Evolutionary conservation across 30 jellyfish, hydroid and myxozoan genomes (phyloP).

Genomic region (Haliclystus octoradiatus): DNA sequence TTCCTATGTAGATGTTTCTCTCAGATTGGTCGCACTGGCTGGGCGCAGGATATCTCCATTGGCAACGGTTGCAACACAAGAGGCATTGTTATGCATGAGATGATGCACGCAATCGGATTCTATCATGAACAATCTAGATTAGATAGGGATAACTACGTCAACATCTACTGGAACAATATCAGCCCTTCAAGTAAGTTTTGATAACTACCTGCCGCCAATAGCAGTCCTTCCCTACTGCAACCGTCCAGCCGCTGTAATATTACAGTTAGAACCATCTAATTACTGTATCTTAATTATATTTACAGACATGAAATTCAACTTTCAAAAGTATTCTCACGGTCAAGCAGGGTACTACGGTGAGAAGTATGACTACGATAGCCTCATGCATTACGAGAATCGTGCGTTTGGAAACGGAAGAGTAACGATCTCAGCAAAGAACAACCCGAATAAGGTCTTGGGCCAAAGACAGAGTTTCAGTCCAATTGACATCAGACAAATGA

Average conservation of each 20-base stretch:
- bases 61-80: not conserved
- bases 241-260: too few relatives aligned
- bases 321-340: conserved; percentile 42
- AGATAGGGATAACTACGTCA: conserved; percentile 19
- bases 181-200: conserved; percentile 1
- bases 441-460: conserved; percentile 17
- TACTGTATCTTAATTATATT: not conserved
- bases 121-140: conserved; percentile 29
- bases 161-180: conserved; percentile 20
- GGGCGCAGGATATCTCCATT: conserved; percentile 23
- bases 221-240: not conserved
- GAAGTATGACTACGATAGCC: conserved; percentile 27
- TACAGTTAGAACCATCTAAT: too few relatives aligned
- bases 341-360: conserved; percentile 47
- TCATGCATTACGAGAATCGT: conserved; percentile 42
- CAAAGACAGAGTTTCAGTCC: conserved; percentile 53
- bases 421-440: conserved; percentile 25
- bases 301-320: conserved; percentile 5
- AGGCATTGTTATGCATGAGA: not conserved
- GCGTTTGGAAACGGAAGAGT: conserved; percentile 13
- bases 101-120: conserved; percentile 12
- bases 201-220: not conserved
- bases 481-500: conserved; percentile 31
- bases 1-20: conserved; percentile 16
- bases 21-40: conserved; percentile 4